Percentiles rank a stretch among this genome's conserved stretches.
Evolutionary conservation across 2,888 invertebrate species (phyloP).

Genomic region (Operophtera brumata): DNA sequence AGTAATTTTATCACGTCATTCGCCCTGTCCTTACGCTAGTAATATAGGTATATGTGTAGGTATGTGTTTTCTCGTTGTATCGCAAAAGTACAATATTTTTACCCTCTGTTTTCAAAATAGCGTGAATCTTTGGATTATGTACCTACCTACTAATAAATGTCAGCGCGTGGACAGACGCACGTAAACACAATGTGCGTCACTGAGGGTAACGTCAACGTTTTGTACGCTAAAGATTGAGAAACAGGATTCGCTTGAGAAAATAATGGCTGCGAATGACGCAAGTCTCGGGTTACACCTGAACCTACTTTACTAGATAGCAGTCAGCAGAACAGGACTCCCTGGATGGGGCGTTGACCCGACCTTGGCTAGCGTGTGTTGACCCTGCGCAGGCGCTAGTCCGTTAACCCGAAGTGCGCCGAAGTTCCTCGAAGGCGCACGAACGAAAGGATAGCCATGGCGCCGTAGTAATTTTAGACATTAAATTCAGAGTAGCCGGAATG

Average conservation of each 20-base stretch:
- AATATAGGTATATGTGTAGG: too few species aligned
- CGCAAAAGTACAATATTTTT: too few species aligned
- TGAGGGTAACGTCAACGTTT: constrained; percentile 1
- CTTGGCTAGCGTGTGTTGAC: constrained; percentile 69
- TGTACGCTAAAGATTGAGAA: constrained; percentile 20
- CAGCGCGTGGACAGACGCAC: neutral
- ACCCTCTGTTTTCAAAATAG: too few species aligned
- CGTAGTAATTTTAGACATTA: constrained; percentile 43
- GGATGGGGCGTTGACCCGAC: constrained; percentile 62
- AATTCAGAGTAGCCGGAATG: constrained; percentile 24
- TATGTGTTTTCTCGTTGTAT: too few species aligned
- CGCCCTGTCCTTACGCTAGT: too few species aligned
- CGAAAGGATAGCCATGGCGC: constrained; percentile 38
- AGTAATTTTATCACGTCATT: too few species aligned
- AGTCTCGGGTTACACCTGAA: constrained; percentile 16
- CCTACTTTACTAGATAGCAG: constrained; percentile 17
- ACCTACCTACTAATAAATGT: too few species aligned
- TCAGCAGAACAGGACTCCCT: constrained; percentile 38
- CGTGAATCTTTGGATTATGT: too few species aligned
- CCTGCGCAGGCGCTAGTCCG: constrained; percentile 66
- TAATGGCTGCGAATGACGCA: neutral
- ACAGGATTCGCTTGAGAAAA: constrained; percentile 9
- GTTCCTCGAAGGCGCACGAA: constrained; percentile 42
- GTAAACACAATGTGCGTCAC: constrained; percentile 3
- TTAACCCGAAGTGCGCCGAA: constrained; percentile 48